Evolutionary conservation across 1,140 invertebrate species (phyloP), one percentile per base, ranked within the genome.

Genomic region (Dendroctonus ponderosae): DNA sequence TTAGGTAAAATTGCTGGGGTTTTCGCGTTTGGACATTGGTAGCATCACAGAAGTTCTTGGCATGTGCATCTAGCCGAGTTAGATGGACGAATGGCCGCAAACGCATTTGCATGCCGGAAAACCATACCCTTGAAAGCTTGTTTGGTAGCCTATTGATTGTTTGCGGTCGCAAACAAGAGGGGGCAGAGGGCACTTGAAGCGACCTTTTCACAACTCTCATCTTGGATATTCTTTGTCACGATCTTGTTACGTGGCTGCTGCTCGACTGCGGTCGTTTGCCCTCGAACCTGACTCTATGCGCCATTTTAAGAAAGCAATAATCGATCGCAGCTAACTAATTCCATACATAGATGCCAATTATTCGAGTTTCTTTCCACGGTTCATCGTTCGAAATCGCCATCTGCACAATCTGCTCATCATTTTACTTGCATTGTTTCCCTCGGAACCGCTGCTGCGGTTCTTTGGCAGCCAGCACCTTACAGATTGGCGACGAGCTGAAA

Each of bases 301-400:
- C 53, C 53, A 56, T 56, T 56, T 56, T 56, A 56, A 56, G 53
- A 56, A 56, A 56, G 37, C 37, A 11, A 56, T 56, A 56, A 56
- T 56, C 53, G 53, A 39, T 56, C 38, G 53, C 37, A 40, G 53
- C 53, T 40, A 40, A 56, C 26, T 56, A 56, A 56, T 56, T 41
- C 26, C 11, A 56, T 8, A 40, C 4, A 12, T n/a, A 52, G 50
- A 52, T 52, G 37, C 53, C 53, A 56, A 56, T 38, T 56, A 40
- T 56, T 38, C 37, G 5, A 7, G 6, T 5, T 56, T 15, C 37
- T 41, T 14, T 8, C 53, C 38, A 39, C 12, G 5, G 49, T 3
- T 51, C 14, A 2, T 15, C 49, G 7, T 51, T 51, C 9, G 49
- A 51, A 7, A 15, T 12, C 5, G 49, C 49, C 43, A 12, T 46